Base-by-base conservation (phyloP, 2,113 vertebrate genomes). In the Semnornis frantzii region DNA sequence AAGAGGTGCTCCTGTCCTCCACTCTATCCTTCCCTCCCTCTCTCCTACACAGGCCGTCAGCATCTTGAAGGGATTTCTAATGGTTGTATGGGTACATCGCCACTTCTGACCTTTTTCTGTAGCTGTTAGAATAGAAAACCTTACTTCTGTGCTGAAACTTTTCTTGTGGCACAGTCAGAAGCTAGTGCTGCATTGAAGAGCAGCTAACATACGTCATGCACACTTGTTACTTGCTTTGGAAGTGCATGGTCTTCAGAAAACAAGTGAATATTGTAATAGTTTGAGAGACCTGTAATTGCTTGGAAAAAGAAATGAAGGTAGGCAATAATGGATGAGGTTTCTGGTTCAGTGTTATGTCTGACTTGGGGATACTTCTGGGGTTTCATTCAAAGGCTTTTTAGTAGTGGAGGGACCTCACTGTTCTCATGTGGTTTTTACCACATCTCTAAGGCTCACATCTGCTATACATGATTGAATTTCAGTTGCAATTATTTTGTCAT, bases 21-120 rank as follows among this genome's bases (percentile, higher is more conserved):
- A 1, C 0, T 0, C 64, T 70, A 31, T 30, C 25, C 27, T 46
- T 50, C 20, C 4, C 10, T 17, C 4, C 1, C 0, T 19, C 3
- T 15, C 27, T 8, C 27, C 63, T 62, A 12, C 12, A 10, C 6
- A 44, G 30, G 6, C 64, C 83, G 34, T 71, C 65, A 77, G 72
- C 34, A 23, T 46, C 72, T 27, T 66, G 24, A 37, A 52, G 70
- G 73, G 48, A 34, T 85, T 88, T 64, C 48, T 92, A 8, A 5
- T 66, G 48, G 30, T 24, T 72, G 9, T 62, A 4, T 20, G 30
- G 27, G 21, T 39, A n/a, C 15, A 2, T 50, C 19, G 30, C 58
- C 9, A 15, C 34, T 85, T 58, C 5, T 34, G 31, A 30, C 31
- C 42, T 68, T 46, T 73, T 52, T 14, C n/a, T 84, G 58, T 44